Evolutionary conservation across 23 tunicate genomes (phyloP).

Genomic region (Ciona savignyi): DNA sequence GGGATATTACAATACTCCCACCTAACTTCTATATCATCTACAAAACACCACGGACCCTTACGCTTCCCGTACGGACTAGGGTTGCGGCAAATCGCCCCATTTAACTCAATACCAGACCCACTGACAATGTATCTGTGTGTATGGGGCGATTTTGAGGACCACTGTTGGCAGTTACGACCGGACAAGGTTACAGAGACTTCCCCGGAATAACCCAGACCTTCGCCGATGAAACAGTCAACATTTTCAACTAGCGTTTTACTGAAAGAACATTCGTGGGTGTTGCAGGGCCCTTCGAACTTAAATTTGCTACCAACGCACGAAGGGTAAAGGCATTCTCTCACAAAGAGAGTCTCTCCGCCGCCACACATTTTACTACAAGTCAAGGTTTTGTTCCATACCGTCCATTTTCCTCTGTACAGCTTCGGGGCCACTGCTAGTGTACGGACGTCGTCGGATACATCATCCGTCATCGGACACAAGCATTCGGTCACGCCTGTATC

Average conservation of each 20-base stretch:
- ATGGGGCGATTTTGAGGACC: constrained; percentile 13
- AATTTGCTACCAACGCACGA: constrained; percentile 36
- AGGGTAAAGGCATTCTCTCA: neutral
- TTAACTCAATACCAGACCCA: constrained; percentile 10
- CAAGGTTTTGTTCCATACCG: neutral
- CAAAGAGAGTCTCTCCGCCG: neutral
- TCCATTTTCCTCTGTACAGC: too few species aligned
- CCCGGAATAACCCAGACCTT: constrained; percentile 49
- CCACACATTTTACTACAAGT: constrained; percentile 49
- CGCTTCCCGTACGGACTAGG: constrained; percentile 45
- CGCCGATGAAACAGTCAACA: constrained; percentile 55
- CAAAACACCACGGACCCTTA: constrained; percentile 83
- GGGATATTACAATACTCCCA: constrained; percentile 78
- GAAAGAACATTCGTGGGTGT: constrained; percentile 30
- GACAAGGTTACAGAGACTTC: constrained; percentile 8
- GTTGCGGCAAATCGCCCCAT: constrained; percentile 43
- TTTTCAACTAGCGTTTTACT: constrained; percentile 13
- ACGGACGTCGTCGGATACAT: too few species aligned
- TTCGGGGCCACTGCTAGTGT: too few species aligned
- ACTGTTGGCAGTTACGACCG: constrained; percentile 17
- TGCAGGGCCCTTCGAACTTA: constrained; percentile 28
- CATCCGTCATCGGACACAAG: too few species aligned
- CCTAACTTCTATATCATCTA: neutral
- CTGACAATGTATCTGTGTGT: constrained; percentile 17
- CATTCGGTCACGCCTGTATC: too few species aligned